Evolutionary conservation across 2,888 invertebrate species (phyloP).

Genomic region (Idaea biselata): DNA sequence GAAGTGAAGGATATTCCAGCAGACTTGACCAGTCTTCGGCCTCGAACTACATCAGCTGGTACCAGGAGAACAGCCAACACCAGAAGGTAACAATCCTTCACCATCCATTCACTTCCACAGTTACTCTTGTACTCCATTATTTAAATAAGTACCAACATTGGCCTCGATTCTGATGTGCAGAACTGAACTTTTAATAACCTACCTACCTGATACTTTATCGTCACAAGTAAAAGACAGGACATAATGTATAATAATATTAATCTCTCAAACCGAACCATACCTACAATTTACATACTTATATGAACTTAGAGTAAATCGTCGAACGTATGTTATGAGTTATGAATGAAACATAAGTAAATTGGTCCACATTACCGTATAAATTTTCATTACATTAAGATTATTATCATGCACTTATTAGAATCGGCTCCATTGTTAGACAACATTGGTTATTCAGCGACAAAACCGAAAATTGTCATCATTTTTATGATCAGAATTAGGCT

Average conservation of each 20-base stretch:
- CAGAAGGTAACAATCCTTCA: slow-evolving; percentile 53
- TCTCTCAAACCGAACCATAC: not conserved
- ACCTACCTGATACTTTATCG: not conserved
- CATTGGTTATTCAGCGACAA: not conserved
- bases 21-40: slow-evolving; percentile 57
- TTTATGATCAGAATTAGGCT: slow-evolving; percentile 21
- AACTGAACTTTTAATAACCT: not conserved
- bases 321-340: too few species aligned
- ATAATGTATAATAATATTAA: not conserved
- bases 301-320: not conserved
- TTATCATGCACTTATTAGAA: not conserved
- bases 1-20: slow-evolving; percentile 61
- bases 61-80: slow-evolving; percentile 73
- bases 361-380: not conserved
- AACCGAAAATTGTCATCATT: slow-evolving; percentile 2
- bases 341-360: not conserved
- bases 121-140: not conserved
- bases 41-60: slow-evolving; percentile 68
- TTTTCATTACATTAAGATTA: not conserved
- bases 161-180: not conserved
- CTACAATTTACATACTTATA: too few species aligned
- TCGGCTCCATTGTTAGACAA: not conserved
- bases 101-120: not conserved
- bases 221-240: not conserved
- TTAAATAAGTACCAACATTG: not conserved